Evolutionary conservation across 2,888 invertebrate species (phyloP).

Genomic region (Tipula unca): DNA sequence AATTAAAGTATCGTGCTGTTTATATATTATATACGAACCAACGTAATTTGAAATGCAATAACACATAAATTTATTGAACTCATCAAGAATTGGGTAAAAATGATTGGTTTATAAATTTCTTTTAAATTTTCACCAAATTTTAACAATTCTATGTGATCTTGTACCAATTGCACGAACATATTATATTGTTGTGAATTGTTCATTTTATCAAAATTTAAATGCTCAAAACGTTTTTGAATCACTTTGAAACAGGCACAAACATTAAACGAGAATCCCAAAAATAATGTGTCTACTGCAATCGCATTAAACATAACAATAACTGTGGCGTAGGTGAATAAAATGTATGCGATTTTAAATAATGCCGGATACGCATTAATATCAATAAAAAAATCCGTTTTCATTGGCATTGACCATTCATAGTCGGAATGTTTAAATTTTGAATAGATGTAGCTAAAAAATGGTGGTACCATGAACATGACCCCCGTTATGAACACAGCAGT

Average conservation of each 20-base stretch:
- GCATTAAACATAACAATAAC: not conserved
- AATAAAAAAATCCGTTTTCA: not conserved
- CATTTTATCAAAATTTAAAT: not conserved
- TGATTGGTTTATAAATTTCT: not conserved
- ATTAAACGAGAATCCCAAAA: not conserved
- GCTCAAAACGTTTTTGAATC: not conserved
- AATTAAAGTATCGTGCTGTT: not conserved
- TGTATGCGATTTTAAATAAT: not conserved
- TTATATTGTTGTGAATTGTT: not conserved
- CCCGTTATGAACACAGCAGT: not conserved
- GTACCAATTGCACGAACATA: not conserved
- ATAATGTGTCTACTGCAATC: not conserved
- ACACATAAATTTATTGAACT: constrained; percentile 20
- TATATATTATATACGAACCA: not conserved
- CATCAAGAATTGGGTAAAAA: constrained; percentile 20
- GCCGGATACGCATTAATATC: not conserved
- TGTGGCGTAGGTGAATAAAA: not conserved
- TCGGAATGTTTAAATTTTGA: not conserved
- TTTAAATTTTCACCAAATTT: not conserved
- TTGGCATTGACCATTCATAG: not conserved
- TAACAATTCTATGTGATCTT: not conserved
- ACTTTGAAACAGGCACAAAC: not conserved
- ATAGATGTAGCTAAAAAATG: not conserved
- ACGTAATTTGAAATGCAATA: constrained; percentile 21
- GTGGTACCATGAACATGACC: not conserved